phyloP scores from a whole-genome alignment of 2,888 invertebrate genomes.

The Hypomecis atomaria region DNA sequence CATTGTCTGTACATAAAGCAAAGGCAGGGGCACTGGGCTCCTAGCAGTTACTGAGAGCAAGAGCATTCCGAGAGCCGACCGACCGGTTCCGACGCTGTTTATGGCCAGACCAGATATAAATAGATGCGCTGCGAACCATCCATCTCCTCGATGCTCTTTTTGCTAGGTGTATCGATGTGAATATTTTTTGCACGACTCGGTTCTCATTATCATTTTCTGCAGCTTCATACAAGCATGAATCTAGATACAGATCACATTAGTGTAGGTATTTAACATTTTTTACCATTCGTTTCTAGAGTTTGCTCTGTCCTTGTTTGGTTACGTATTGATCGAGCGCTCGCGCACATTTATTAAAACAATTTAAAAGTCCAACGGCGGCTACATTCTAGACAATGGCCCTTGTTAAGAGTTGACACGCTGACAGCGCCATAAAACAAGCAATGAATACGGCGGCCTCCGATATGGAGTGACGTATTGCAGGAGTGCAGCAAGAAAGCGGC shows the following conservation, averaged over 20 bases:
- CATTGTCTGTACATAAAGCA: conserved; percentile 71
- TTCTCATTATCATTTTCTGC: conserved; percentile 24
- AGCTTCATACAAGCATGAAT: conserved; percentile 23
- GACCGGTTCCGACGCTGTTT: conserved; percentile 81
- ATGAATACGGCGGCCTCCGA: conserved; percentile 55
- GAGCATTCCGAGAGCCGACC: conserved; percentile 74
- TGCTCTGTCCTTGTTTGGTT: conserved; percentile 37
- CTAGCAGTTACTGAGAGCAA: conserved; percentile 71
- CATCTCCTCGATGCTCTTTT: conserved; percentile 75
- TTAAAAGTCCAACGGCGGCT: conserved; percentile 51
- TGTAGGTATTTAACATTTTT: conserved; percentile 39
- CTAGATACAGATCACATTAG: conserved; percentile 30
- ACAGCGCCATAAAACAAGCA: conserved; percentile 64
- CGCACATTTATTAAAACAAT: conserved; percentile 57
- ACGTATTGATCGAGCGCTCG: conserved; percentile 55
- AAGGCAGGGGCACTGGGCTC: conserved; percentile 49
- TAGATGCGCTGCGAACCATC: conserved; percentile 77
- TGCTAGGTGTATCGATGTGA: conserved; percentile 44
- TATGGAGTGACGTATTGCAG: conserved; percentile 62
- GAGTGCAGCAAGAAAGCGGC: conserved; percentile 57
- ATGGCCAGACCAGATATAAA: conserved; percentile 81
- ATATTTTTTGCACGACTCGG: conserved; percentile 38
- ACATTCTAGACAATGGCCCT: conserved; percentile 63
- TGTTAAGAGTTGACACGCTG: conserved; percentile 61
- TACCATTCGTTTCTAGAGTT: conserved; percentile 14